A percentile compares a stretch with the other conserved stretches of the same genome.
phyloP scores from a whole-genome alignment of 2,797 vertebrate genomes.

The Protonibea diacanthus region DNA sequence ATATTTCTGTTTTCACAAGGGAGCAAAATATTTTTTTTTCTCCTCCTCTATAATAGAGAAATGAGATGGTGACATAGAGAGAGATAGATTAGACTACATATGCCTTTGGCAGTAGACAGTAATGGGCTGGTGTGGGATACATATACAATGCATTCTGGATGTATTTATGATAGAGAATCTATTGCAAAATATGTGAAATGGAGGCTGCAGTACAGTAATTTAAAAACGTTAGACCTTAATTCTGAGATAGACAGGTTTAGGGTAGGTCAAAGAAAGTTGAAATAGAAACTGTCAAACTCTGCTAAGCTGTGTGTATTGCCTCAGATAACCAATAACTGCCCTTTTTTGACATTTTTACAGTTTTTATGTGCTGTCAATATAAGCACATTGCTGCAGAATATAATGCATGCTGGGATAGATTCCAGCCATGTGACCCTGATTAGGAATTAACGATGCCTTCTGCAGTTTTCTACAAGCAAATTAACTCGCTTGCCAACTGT shows the following conservation, averaged over 20 bases:
- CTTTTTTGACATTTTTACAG: not conserved
- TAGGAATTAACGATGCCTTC: not conserved
- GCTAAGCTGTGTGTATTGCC: not conserved
- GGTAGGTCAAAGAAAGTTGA: not conserved
- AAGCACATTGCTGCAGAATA: not conserved
- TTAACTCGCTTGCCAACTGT: too few species aligned
- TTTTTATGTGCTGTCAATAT: not conserved
- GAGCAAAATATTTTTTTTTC: constrained; percentile 16
- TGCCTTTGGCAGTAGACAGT: constrained; percentile 20
- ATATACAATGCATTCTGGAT: constrained; percentile 14
- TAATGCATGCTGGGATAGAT: not conserved
- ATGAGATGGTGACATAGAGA: not conserved
- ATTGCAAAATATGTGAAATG: constrained; percentile 2
- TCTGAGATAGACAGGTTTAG: not conserved
- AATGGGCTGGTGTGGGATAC: constrained; percentile 27
- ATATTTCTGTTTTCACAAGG: constrained; percentile 24
- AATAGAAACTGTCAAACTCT: not conserved
- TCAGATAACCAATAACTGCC: not conserved
- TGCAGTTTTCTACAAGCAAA: too few species aligned
- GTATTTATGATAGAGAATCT: constrained; percentile 9
- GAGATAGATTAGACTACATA: constrained; percentile 21
- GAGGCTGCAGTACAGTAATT: not conserved
- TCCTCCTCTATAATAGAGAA: constrained; percentile 9
- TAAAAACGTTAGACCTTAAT: constrained; percentile 12
- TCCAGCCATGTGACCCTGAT: not conserved